phyloP scores from a whole-genome alignment of 2,797 vertebrate genomes.

The Pelochelys cantorii region DNA sequence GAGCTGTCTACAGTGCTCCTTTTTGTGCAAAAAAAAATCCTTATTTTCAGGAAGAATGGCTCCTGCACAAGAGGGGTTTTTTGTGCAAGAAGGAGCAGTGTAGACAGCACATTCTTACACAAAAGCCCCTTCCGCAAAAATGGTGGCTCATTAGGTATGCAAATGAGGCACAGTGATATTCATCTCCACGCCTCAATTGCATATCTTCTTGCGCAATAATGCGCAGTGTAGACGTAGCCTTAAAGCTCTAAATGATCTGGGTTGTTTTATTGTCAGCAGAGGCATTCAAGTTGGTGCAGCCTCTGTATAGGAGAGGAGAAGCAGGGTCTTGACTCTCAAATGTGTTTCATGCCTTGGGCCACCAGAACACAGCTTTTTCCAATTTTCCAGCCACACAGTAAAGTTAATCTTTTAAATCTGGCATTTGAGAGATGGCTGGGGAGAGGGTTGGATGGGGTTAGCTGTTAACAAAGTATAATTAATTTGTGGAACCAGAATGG shows the following conservation, averaged over 20 bases:
- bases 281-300: conserved; percentile 33
- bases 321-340: conserved; percentile 30
- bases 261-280: conserved; percentile 38
- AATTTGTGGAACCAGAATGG: conserved; percentile 29
- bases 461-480: background rate
- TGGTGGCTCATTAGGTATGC: too few species aligned
- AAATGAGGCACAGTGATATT: too few species aligned
- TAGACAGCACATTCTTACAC: too few species aligned
- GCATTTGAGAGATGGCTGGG: background rate
- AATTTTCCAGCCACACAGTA: conserved; percentile 1
- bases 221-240: too few species aligned
- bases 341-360: background rate
- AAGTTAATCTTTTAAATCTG: conserved; percentile 45
- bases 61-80: too few species aligned
- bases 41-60: too few species aligned
- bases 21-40: too few species aligned
- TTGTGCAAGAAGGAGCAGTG: too few species aligned
- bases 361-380: background rate
- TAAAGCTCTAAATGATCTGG: conserved; percentile 42
- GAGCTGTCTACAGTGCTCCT: too few species aligned
- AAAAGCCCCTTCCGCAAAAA: too few species aligned
- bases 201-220: too few species aligned
- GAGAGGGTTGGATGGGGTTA: background rate
- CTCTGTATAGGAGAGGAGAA: background rate
- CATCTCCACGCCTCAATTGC: too few species aligned